Conservation (phyloP, 2,113 vertebrate genomes). For the Perca fluviatilis region DNA sequence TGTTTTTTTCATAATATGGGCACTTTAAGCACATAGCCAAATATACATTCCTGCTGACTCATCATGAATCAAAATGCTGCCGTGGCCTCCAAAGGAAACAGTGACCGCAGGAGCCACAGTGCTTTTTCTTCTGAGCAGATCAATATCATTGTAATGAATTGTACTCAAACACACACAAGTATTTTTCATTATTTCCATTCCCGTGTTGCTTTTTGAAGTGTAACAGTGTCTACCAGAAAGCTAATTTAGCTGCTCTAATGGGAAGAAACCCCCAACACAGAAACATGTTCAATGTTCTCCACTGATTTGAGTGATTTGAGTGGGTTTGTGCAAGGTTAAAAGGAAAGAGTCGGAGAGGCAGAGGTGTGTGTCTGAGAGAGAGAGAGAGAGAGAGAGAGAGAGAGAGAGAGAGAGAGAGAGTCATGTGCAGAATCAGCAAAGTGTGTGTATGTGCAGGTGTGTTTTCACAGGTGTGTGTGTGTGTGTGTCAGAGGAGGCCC, state of each 20-base stretch:
- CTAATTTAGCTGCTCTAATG: slow-evolving; percentile 59
- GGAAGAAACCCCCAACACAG: slow-evolving; percentile 50
- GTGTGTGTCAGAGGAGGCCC: background rate
- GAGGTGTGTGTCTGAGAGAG: background rate
- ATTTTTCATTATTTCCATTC: slow-evolving; percentile 69
- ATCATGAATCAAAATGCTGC: slow-evolving; percentile 60
- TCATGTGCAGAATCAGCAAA: slow-evolving; percentile 53
- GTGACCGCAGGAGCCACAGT: slow-evolving; percentile 53
- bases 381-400: background rate
- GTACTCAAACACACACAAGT: slow-evolving; percentile 55
- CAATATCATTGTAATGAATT: slow-evolving; percentile 74
- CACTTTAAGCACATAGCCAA: slow-evolving; percentile 10
- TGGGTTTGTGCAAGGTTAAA: slow-evolving; percentile 43
- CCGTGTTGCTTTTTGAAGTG: slow-evolving; percentile 60
- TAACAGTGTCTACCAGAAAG: slow-evolving; percentile 54
- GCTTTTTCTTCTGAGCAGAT: slow-evolving; percentile 66
- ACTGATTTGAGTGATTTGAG: slow-evolving; percentile 42
- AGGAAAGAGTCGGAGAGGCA: slow-evolving; percentile 20
- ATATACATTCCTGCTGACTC: slow-evolving; percentile 63
- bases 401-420: background rate
- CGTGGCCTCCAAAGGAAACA: slow-evolving; percentile 61
- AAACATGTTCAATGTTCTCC: slow-evolving; percentile 43
- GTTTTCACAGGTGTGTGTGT: slow-evolving; percentile 44
- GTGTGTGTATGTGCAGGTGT: slow-evolving; percentile 53
- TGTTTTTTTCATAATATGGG: too few species aligned